phyloP scores from a whole-genome alignment of 2,113 vertebrate species.

The Neogale vison region DNA sequence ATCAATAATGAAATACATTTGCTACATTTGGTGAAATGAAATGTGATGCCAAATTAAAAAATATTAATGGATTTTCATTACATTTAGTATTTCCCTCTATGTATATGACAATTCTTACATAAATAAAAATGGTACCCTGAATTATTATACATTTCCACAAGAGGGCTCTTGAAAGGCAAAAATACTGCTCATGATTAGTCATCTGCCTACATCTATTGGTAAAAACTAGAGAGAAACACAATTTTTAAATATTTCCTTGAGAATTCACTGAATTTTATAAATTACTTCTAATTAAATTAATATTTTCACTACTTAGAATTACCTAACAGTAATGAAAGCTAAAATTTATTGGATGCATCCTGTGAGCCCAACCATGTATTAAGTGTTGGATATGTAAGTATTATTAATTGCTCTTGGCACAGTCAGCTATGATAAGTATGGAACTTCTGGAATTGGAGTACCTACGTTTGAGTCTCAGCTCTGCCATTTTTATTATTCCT shows the following conservation, averaged over 20 bases:
- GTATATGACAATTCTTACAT: background rate
- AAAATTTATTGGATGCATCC: background rate
- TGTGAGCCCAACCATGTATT: background rate
- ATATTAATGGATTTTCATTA: conserved; percentile 3
- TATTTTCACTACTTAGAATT: background rate
- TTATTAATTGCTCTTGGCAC: background rate
- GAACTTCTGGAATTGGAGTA: background rate
- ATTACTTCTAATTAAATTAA: background rate
- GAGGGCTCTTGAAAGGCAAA: background rate
- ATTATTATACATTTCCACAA: conserved; percentile 54
- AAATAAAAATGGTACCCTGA: conserved; percentile 24
- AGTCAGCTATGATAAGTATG: background rate
- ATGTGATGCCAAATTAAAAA: background rate
- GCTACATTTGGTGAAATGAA: background rate
- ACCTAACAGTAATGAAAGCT: background rate
- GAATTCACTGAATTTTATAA: background rate
- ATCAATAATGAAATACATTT: conserved; percentile 33
- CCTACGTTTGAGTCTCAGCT: background rate
- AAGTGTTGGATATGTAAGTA: background rate
- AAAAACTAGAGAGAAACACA: background rate
- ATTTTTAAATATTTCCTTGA: conserved; percentile 44
- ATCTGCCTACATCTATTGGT: conserved; percentile 50
- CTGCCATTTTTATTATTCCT: background rate
- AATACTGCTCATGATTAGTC: background rate
- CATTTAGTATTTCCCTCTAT: conserved; percentile 38